Base-by-base conservation (phyloP, 2,113 vertebrate species). In the Chaenogobius annularis region DNA sequence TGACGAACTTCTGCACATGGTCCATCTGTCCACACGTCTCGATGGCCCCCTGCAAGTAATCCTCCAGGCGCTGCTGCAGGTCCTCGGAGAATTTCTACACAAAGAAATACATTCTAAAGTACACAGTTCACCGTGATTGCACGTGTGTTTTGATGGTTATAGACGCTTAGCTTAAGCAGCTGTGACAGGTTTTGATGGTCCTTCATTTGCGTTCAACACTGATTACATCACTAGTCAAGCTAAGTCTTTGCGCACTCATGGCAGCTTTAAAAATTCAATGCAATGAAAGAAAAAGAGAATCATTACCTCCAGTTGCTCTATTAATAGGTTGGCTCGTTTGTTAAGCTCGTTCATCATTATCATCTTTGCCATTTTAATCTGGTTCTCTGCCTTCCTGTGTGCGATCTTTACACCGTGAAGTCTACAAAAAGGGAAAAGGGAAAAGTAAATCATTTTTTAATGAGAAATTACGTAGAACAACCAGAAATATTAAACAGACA, bases 321-420 rank as follows among this genome's bases (percentile, higher is more conserved):
- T 96, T 90, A 98, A 96, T 85, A 94, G 93, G 76, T 95, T 97
- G 87, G 95, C 94, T 92, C 97, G 93, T 91, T 98, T 99, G 93
- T 96, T 98, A 83, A 99, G 93, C 92, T 99, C 97, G 79, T 95
- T 98, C 90, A 97, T 95, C 92, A 99, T 94, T 90, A 98, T 93
- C 96, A 98, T 96, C 92, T 97, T 97, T 82, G 97, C 96, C 95
- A 96, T 97, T 95, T 98, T 98, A 87, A 98, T 98, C 92, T 99
- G 97, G 92, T 96, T 98, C 93, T 99, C 97, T 77, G 97, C 94
- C 83, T 96, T 99, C 90, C 94, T 94, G 77, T 97, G 94, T 69
- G 96, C 94, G 85, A 96, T 94, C 79, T 98, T 97, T 79, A 98
- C 92, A 88, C 96, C 96, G 82, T 96, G 96, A 84, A 99, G 90